Base-by-base conservation (phyloP, 1,140 invertebrate species). In the Rhyacophila brunnea region DNA sequence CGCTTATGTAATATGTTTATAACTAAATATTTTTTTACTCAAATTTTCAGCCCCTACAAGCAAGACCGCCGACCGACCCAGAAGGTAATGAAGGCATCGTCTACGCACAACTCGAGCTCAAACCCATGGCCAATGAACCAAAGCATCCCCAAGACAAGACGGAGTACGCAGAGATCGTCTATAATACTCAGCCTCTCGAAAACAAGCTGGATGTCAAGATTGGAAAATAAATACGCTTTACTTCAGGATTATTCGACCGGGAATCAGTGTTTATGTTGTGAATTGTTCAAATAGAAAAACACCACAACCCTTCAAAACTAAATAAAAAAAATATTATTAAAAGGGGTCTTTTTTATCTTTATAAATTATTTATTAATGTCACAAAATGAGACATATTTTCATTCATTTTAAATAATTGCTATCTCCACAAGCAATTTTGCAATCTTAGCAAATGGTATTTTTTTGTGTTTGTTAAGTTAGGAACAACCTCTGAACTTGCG, bases 121-220 rank as follows among this genome's bases (percentile, higher is more conserved):
- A 58, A 53, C 17, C 20, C 15, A 34, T 61, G 72, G 62, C 62
- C 74, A 9, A 70, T 14, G 69, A 71, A 19, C 69, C 73, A 36
- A 80, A 73, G 63, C 73, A 62, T 44, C 71, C 73, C 36, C 59
- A 46, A 14, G 78, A 80, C 10, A 82, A 81, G 62, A 84, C 82
- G 6, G 83, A 84, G 66, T 84, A 84, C 64, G 83, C 83, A n/a
- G 82, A 84, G 71, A 82, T 82, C 61, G 75, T 81, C n/a, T 81
- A 82, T 60, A 72, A 65, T 20, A 61, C 53, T 19, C 36, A 58
- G 19, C 64, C 62, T 2, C 36, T 60, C 2, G 62, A 60, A 23
- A 60, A 60, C 19, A 60, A 58, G 19, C 23, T 53, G 40, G 59
- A 62, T n/a, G 35, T 44, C 28, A 65, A 65, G 18, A 20, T 53